Percentiles rank a stretch among this genome's conserved stretches.
These are phyloP conservation scores for Oreamnos americanus DNA, from an alignment of 2,113 vertebrate species.

Conservation along the genomic window DNA sequence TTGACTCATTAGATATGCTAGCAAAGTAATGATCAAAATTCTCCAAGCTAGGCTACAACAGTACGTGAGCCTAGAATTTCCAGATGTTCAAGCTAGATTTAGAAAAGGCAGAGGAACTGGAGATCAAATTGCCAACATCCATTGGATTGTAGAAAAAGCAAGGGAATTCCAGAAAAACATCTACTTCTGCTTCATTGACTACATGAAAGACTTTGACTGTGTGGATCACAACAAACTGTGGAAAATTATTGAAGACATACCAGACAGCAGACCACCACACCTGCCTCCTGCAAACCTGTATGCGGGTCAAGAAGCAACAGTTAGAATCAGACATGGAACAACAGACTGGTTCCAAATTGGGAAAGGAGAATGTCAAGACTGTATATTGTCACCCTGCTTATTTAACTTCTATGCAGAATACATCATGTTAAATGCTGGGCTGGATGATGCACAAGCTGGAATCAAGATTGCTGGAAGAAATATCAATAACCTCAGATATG, in stretches of 20 bases:
- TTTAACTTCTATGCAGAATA: not conserved
- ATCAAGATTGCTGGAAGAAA: not conserved
- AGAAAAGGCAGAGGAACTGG: not conserved
- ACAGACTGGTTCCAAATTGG: not conserved
- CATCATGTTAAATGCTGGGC: not conserved
- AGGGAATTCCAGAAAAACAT: not conserved
- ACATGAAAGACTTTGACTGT: not conserved
- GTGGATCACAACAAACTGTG: not conserved
- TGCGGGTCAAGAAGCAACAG: not conserved
- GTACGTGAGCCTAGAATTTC: not conserved
- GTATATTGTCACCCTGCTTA: not conserved
- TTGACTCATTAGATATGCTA: not conserved
- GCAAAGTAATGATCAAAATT: not conserved
- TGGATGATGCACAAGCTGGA: not conserved
- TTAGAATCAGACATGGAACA: not conserved
- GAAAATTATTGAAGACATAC: not conserved
- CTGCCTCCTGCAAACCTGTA: not conserved
- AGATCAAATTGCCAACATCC: not conserved
- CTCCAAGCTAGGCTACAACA: not conserved
- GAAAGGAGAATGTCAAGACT: not conserved
- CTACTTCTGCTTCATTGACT: not conserved
- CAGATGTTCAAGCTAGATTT: not conserved
- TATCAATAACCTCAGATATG: not conserved
- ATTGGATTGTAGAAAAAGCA: not conserved
- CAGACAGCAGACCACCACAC: not conserved